Evolutionary conservation across 1,140 invertebrate genomes (phyloP), one percentile per base, ranked within the genome.

Genomic region (Anagrus nilaparvatae): DNA sequence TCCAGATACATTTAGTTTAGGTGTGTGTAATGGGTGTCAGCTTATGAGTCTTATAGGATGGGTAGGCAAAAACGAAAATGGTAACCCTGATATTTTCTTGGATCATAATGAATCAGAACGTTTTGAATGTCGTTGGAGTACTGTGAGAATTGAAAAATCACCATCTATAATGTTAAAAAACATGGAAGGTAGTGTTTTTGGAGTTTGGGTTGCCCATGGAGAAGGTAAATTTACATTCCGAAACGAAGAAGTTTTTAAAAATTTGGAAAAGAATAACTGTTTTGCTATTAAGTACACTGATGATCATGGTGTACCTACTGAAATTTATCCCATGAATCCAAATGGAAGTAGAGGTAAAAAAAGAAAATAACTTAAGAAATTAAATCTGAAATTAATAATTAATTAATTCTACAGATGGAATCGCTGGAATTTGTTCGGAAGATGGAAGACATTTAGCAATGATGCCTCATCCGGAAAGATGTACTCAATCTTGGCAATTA

Each of bases 401-500:
- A 27, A 27, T 7, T 7, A 27, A 7, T 27, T 12, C 24, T 60
- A 40, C 68, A 73, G 79, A 73, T 39, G 87, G 87, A 16, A 76
- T 96, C 39, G 93, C 93, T 30, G 92, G 82, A 13, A 63, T 98
- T 33, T 90, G 87, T 54, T 97, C 92, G 0, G 43, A 54, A 5
- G 81, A 97, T 70, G 95, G 94, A 1, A 77, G 93, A 18, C 93
- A 97, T 69, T 71, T 97, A 43, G 94, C 92, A 0, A 81, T 98
- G 73, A 98, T 99, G 95, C 95, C 95, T 10, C 95, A 99, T 73
- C 94, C 95, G 0, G 95, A 99, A 68, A 74, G 95, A 31, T 89
- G 85, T 47, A 78, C 81, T 17, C 65, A 83, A 48, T 76, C 76
- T 46, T 93, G 87, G 82, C 89, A 94, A 65, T 89, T 87, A 76